phyloP scores from a whole-genome alignment of 2,888 invertebrate species.

The Hyles lineata region DNA sequence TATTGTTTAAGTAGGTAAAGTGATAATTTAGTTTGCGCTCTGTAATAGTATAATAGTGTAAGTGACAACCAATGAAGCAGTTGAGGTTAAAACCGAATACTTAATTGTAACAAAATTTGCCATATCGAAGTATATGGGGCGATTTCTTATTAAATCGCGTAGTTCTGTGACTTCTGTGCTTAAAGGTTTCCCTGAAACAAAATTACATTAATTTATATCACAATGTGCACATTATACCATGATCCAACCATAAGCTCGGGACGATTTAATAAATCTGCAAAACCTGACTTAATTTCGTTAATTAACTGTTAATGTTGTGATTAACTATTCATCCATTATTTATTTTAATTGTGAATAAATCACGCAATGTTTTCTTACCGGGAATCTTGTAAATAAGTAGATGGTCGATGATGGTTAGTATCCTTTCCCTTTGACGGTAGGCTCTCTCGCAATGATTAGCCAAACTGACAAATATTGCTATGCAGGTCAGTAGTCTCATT shows the following conservation, averaged over 20 bases:
- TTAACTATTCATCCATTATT: no score
- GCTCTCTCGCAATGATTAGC: conserved; percentile 63
- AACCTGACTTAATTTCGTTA: no score
- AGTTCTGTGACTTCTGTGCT: conserved; percentile 52
- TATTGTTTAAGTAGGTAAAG: not conserved
- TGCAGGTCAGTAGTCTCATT: conserved; percentile 58
- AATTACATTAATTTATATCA: no score
- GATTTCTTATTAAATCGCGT: conserved; percentile 55
- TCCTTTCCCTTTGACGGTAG: conserved; percentile 59
- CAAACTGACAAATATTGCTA: conserved; percentile 54
- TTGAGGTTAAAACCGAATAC: conserved; percentile 62
- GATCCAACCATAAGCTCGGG: no score
- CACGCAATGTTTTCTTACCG: conserved; percentile 48
- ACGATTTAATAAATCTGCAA: no score
- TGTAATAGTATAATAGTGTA: conserved; percentile 74
- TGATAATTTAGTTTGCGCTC: conserved; percentile 46
- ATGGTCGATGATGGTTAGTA: conserved; percentile 62
- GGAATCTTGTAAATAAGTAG: conserved; percentile 61
- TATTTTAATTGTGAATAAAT: not conserved
- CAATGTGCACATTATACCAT: no score
- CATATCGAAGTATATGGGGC: conserved; percentile 64
- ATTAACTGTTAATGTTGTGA: no score
- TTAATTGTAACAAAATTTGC: conserved; percentile 65
- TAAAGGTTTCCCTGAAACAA: conserved; percentile 53
- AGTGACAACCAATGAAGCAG: conserved; percentile 69